Evolutionary conservation across 2,888 invertebrate genomes (phyloP).

Genomic region (Trypoxylon attenuatum): DNA sequence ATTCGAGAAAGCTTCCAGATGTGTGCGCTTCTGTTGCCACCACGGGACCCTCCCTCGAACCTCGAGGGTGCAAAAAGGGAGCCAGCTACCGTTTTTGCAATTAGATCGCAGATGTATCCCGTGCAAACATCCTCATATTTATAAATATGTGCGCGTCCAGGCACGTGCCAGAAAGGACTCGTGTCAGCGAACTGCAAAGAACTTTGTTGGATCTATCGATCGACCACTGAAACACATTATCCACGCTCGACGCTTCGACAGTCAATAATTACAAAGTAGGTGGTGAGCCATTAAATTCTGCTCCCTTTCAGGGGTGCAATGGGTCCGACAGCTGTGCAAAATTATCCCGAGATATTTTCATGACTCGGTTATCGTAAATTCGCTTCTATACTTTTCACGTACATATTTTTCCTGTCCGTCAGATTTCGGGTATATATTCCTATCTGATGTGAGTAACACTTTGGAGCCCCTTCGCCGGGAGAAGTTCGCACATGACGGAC

Average conservation of each 20-base stretch:
- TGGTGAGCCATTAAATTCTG: too few relatives aligned
- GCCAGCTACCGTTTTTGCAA: constrained; percentile 19
- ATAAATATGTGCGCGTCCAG: constrained; percentile 25
- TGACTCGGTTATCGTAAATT: too few relatives aligned
- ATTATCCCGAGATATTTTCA: too few relatives aligned
- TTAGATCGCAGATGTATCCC: constrained; percentile 28
- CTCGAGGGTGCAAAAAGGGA: constrained; percentile 32
- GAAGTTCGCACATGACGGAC: not conserved
- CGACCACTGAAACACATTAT: constrained; percentile 31
- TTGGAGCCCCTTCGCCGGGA: not conserved
- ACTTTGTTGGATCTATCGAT: constrained; percentile 38
- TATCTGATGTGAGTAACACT: too few relatives aligned
- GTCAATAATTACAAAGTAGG: too few relatives aligned
- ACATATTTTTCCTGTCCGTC: too few relatives aligned
- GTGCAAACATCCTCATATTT: constrained; percentile 30
- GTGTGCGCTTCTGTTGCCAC: not conserved
- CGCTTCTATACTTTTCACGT: too few relatives aligned
- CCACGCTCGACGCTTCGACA: constrained; percentile 38
- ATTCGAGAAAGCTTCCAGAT: constrained; percentile 9
- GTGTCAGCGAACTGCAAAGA: constrained; percentile 28
- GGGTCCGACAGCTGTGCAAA: too few relatives aligned
- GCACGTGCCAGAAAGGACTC: constrained; percentile 19
- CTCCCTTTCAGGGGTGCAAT: too few relatives aligned
- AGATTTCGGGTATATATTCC: too few relatives aligned
- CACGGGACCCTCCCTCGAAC: constrained; percentile 3